phyloP scores from a whole-genome alignment of 2,113 vertebrate species.

The Pelecanoides urinatrix region DNA sequence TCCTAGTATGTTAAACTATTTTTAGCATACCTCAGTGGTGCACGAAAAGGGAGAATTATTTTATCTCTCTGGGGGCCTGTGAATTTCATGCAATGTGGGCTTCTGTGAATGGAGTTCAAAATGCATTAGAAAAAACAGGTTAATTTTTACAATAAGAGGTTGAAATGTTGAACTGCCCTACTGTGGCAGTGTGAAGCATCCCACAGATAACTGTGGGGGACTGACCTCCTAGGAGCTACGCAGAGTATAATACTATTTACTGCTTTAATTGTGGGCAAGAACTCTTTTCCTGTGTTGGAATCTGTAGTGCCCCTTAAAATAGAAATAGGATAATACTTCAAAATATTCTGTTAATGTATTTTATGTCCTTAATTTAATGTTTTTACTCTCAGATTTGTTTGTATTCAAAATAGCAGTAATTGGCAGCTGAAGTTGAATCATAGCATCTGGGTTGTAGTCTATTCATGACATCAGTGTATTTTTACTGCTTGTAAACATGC shows the following conservation, averaged over 20 bases:
- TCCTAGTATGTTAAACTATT: neutral
- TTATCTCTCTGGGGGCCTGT: slow-evolving; percentile 6
- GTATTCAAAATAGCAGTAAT: slow-evolving; percentile 27
- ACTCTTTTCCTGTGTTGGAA: neutral
- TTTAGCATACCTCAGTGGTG: slow-evolving; percentile 21
- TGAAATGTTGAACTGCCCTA: slow-evolving; percentile 32
- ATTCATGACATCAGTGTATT: slow-evolving; percentile 3
- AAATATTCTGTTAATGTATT: neutral
- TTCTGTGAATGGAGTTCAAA: slow-evolving; percentile 34
- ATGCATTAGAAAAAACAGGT: slow-evolving; percentile 11
- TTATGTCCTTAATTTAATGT: neutral
- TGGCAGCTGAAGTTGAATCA: slow-evolving; percentile 4
- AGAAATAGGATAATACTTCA: neutral
- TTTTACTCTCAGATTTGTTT: slow-evolving; percentile 32
- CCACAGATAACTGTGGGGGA: neutral
- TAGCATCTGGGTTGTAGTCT: slow-evolving; percentile 23
- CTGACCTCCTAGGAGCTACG: neutral
- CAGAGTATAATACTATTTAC: neutral
- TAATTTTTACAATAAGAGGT: slow-evolving; percentile 44
- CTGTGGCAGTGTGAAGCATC: neutral
- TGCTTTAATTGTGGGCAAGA: neutral
- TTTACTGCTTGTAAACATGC: slow-evolving; percentile 41
- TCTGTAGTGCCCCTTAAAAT: neutral
- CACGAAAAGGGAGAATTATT: slow-evolving; percentile 28
- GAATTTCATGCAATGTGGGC: slow-evolving; percentile 16